Base-by-base conservation (phyloP, 2,888 invertebrate species). In the Ashinkailepas kermadecensis region DNA sequence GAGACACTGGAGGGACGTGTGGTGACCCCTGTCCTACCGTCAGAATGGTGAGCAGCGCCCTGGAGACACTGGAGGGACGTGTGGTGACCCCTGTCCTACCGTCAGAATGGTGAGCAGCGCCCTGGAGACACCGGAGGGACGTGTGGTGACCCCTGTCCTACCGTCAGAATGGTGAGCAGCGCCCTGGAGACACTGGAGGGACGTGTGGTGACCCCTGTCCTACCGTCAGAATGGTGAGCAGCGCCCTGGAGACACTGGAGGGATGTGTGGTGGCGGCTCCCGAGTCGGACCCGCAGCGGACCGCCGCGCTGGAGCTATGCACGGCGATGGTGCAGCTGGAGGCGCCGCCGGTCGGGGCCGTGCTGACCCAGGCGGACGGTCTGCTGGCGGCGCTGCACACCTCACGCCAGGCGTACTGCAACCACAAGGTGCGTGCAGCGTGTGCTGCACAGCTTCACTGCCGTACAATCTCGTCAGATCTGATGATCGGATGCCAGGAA, bases 331-430 rank as follows among this genome's bases (percentile, higher is more conserved):
- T 80, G 90, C 91, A 84, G 80, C 70, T 83, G 57, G 84, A 83
- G 65, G 81, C 39, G 86, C 88, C 62, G 54, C 81, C 84, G 78
- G 85, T 89, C 8, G 87, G 86, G 9, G 87, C 90, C 81, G 84
- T 82, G 11, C 93, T 94, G 87, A 90, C 92, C 81, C 92, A 93
- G 83, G 93, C 95, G 4, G 95, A 95, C 86, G 93, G 93, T 58
- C 90, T 97, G 82, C 88, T 98, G 85, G 92, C 95, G 0, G 93
- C 96, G 0, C 88, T 97, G 62, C 92, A 93, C 86, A 90, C 92
- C 57, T 92, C 92, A 59, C 91, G 92, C 78, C 89, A 91, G 58
- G 88, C 91, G 11, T 97, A 97, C 87, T 95, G 97, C 86, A 91
- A 91, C 85, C 95, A 95, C 86, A 97, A 96, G 90, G 95, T 92